These are phyloP conservation scores for Octopus sinensis DNA, from an alignment of 1,140 invertebrate species.

Conservation along the genomic window DNA sequence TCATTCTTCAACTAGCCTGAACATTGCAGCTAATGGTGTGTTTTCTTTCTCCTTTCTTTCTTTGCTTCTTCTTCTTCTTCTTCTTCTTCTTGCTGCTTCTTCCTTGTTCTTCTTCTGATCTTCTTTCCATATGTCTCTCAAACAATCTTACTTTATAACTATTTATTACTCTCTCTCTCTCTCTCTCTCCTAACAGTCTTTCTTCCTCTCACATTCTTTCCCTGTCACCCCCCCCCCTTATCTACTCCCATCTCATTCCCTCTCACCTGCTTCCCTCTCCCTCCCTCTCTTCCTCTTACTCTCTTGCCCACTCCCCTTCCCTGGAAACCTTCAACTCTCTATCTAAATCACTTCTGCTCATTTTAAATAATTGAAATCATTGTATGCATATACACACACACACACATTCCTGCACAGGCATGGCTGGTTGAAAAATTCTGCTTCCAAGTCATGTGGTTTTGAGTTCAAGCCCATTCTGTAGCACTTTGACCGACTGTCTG, in stretches of 20 bases:
- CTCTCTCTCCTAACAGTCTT: not conserved
- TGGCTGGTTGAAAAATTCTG: too few species aligned
- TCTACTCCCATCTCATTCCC: not conserved
- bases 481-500: too few species aligned
- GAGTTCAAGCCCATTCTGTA: too few species aligned
- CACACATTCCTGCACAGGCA: too few species aligned
- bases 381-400: too few species aligned
- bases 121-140: not conserved
- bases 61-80: not conserved
- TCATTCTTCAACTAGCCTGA: not conserved
- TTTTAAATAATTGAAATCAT: too few species aligned
- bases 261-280: too few species aligned
- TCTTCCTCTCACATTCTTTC: not conserved
- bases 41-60: not conserved
- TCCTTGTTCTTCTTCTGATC: not conserved
- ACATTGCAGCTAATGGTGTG: not conserved
- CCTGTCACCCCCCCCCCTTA: not conserved
- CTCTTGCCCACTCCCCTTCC: constrained; percentile 7
- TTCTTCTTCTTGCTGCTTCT: not conserved
- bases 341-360: not conserved
- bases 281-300: constrained; percentile 3
- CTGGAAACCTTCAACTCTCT: not conserved
- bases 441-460: too few species aligned
- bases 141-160: not conserved
- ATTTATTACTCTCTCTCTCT: not conserved